Evolutionary conservation across 2,797 vertebrate genomes (phyloP).

Genomic region (Enteromius argenteus): DNA sequence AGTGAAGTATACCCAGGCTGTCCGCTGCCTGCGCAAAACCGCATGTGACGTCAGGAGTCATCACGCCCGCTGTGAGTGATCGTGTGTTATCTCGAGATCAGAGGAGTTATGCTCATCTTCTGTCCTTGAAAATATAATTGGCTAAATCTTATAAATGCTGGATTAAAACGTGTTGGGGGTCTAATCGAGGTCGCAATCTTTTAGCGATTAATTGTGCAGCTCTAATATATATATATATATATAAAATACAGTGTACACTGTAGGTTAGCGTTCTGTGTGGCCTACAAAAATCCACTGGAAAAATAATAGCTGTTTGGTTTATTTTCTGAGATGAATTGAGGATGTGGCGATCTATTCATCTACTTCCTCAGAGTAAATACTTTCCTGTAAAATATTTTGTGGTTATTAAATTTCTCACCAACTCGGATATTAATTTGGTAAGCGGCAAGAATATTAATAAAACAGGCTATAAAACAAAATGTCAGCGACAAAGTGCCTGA

Average conservation of each 20-base stretch:
- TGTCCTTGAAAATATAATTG: no score
- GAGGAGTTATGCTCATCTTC: no score
- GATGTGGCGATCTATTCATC: constrained; percentile 32
- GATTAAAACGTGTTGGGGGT: no score
- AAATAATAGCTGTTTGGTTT: constrained; percentile 29
- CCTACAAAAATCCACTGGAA: constrained; percentile 19
- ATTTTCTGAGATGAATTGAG: constrained; percentile 42
- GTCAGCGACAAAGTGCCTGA: constrained; percentile 51
- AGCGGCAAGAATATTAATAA: constrained; percentile 50
- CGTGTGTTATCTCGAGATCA: no score
- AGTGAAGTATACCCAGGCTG: no score
- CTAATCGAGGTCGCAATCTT: no score
- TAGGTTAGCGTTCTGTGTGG: constrained; percentile 26
- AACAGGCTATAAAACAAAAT: constrained; percentile 51
- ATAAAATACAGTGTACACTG: background rate
- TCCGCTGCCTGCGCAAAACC: no score
- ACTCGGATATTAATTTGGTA: constrained; percentile 51
- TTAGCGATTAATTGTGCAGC: no score
- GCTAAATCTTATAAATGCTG: no score
- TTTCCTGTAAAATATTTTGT: constrained; percentile 49
- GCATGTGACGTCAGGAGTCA: no score
- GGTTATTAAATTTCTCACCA: constrained; percentile 51
- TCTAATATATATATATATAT: no score
- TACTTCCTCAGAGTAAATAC: constrained; percentile 44
- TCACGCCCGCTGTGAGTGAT: no score